Conservation (phyloP, 2,797 vertebrate species). For the Serranus cabrilla region DNA sequence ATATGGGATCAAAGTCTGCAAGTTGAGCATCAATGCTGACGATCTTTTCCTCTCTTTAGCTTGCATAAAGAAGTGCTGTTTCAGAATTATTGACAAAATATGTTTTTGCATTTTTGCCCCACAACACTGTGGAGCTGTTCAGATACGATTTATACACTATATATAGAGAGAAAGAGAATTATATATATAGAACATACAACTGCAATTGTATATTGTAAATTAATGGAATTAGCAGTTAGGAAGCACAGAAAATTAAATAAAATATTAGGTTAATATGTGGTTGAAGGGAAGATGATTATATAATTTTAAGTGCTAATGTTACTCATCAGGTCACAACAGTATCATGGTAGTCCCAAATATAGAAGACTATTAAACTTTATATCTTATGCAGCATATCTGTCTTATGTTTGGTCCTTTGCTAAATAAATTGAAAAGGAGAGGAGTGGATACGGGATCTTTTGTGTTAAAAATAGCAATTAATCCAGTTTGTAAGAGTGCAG, state of each 20-base stretch:
- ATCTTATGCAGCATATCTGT: background rate
- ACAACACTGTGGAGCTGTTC: background rate
- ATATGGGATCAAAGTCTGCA: constrained; percentile 23
- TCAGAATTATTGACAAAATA: background rate
- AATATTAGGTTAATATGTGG: background rate
- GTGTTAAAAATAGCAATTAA: constrained; percentile 15
- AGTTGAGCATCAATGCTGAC: constrained; percentile 12
- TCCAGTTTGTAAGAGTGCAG: constrained; percentile 1
- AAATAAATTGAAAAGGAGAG: constrained; percentile 13
- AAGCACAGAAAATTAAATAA: background rate
- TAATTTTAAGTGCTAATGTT: background rate
- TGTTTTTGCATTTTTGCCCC: background rate
- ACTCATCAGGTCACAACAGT: background rate
- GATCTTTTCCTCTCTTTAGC: background rate
- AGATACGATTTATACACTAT: background rate
- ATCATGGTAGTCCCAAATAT: background rate
- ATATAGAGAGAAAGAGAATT: no score
- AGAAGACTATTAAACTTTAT: background rate
- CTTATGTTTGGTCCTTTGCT: constrained; percentile 1
- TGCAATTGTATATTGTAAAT: background rate
- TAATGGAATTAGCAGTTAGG: background rate
- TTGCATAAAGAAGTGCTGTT: background rate
- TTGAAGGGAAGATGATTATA: background rate
- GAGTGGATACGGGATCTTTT: background rate
- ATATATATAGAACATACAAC: no score